These are phyloP conservation scores for Drosophila mettleri DNA, from an alignment of 2,888 invertebrate genomes.

Conservation along the genomic window DNA sequence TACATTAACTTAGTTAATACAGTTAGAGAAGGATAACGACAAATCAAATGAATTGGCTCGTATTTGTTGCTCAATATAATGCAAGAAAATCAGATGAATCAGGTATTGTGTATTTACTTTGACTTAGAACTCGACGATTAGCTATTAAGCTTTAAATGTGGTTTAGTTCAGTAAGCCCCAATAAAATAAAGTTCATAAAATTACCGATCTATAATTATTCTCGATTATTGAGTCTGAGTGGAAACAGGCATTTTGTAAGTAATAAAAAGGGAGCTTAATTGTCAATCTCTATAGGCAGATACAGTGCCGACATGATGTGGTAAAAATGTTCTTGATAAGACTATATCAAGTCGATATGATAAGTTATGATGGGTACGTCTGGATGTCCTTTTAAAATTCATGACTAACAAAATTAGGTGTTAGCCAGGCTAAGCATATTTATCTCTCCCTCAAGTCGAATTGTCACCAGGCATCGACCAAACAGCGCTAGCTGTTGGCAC, in stretches of 20 bases:
- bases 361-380: too few relatives aligned
- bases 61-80: conserved; percentile 45
- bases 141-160: conserved; percentile 76
- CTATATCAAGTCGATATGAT: too few relatives aligned
- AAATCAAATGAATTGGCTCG: conserved; percentile 49
- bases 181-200: conserved; percentile 70
- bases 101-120: conserved; percentile 37
- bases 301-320: not conserved
- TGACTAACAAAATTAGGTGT: too few relatives aligned
- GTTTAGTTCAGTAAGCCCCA: conserved; percentile 66
- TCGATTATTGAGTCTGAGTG: not conserved
- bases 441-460: conserved; percentile 45
- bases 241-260: too few relatives aligned
- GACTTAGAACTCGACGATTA: conserved; percentile 40
- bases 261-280: not conserved
- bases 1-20: conserved; percentile 19
- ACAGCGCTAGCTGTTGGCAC: conserved; percentile 29
- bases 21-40: conserved; percentile 38
- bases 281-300: not conserved
- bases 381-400: too few relatives aligned
- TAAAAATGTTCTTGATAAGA: not conserved
- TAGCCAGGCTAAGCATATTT: not conserved
- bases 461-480: conserved; percentile 75
- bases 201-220: conserved; percentile 31
- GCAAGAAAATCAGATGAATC: conserved; percentile 6